These are phyloP conservation scores for Vanacampus margaritifer DNA, from an alignment of 2,113 vertebrate genomes.

Conservation along the genomic window DNA sequence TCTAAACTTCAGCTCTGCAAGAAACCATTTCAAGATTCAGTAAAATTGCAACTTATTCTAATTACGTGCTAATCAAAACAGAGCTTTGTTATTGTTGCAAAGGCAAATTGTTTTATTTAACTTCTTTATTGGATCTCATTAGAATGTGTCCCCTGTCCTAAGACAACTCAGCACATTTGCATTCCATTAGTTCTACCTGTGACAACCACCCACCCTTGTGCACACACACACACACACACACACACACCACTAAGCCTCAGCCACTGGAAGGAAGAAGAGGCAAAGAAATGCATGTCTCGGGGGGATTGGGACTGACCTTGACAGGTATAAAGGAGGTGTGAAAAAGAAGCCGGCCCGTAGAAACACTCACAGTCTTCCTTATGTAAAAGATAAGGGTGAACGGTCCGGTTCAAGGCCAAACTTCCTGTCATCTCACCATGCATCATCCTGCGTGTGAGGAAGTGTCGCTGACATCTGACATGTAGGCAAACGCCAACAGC, in stretches of 20 bases:
- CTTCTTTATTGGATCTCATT: neutral
- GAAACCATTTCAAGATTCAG: too few species aligned
- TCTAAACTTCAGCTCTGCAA: too few species aligned
- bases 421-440: slow-evolving; percentile 25
- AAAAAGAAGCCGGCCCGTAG: slow-evolving; percentile 16
- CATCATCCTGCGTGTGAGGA: slow-evolving; percentile 25
- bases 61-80: too few species aligned
- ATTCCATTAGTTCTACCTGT: slow-evolving; percentile 53
- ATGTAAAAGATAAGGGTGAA: neutral
- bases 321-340: slow-evolving; percentile 26
- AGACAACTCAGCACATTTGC: slow-evolving; percentile 32
- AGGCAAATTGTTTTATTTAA: neutral
- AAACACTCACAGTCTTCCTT: slow-evolving; percentile 13
- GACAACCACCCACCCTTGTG: slow-evolving; percentile 10
- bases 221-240: slow-evolving; percentile 21
- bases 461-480: slow-evolving; percentile 35
- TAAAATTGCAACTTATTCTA: too few species aligned
- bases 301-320: slow-evolving; percentile 24
- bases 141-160: neutral
- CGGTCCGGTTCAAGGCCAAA: slow-evolving; percentile 9
- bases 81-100: neutral
- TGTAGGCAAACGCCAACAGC: slow-evolving; percentile 1
- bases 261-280: slow-evolving; percentile 33
- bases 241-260: slow-evolving; percentile 29
- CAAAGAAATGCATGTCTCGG: slow-evolving; percentile 28